Percentiles rank a stretch among this genome's conserved stretches.
Evolutionary conservation across 30 jellyfish, hydroid and myxozoan genomes (phyloP).

Genomic region (Euphysa ruthae): DNA sequence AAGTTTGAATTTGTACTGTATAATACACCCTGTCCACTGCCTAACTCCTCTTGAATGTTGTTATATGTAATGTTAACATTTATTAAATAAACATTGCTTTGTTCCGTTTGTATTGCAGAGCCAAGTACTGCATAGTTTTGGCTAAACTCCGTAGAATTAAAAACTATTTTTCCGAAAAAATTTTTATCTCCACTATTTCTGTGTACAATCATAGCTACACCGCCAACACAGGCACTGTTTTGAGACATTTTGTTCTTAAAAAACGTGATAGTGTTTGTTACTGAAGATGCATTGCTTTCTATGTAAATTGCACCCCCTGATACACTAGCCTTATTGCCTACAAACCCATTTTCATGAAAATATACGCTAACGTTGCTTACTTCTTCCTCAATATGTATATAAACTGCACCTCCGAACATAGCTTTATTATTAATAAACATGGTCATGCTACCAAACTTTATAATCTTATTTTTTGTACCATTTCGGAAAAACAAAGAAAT

Average conservation of each 20-base stretch:
- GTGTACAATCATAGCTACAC: background rate
- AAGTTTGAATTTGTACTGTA: background rate
- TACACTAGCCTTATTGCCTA: background rate
- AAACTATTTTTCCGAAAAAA: background rate
- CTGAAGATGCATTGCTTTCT: background rate
- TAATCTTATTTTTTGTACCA: background rate
- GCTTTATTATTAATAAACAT: background rate
- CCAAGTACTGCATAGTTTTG: background rate
- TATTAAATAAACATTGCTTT: background rate
- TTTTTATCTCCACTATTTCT: background rate
- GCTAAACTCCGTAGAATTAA: background rate
- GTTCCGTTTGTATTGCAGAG: background rate
- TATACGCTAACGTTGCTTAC: background rate
- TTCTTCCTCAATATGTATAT: background rate
- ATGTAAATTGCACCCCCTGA: conserved; percentile 16
- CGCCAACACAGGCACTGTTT: conserved; percentile 7
- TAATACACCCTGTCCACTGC: background rate
- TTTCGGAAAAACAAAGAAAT: background rate
- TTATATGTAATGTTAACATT: background rate
- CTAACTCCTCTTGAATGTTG: background rate
- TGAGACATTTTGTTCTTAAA: background rate
- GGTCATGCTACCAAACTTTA: background rate
- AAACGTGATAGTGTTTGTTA: background rate
- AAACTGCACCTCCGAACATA: conserved; percentile 7
- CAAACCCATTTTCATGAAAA: background rate